A percentile compares a stretch with the other conserved stretches of the same genome.
phyloP scores from a whole-genome alignment of 2,797 vertebrate genomes.

The Ptychobarbus kaznakovi region DNA sequence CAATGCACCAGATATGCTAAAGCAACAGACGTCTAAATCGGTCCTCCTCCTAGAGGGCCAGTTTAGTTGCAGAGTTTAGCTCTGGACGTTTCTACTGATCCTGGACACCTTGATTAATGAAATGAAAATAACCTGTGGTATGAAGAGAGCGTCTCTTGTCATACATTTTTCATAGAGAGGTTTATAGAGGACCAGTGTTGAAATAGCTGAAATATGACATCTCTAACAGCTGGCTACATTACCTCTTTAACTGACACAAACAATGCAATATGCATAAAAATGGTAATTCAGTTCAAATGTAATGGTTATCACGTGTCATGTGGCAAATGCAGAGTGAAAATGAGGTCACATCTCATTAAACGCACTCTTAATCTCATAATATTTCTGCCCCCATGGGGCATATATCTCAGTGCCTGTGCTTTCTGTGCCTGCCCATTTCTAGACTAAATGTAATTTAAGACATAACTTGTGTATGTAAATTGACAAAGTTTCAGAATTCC shows the following conservation, averaged over 20 bases:
- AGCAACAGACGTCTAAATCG: background rate
- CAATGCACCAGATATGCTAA: background rate
- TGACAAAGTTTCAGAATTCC: background rate
- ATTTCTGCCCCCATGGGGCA: slow-evolving; percentile 74
- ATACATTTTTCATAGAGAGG: background rate
- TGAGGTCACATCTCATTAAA: slow-evolving; percentile 60
- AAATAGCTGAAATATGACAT: background rate
- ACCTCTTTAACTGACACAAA: slow-evolving; percentile 33
- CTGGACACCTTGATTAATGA: background rate
- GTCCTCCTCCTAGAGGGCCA: background rate
- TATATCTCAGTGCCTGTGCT: slow-evolving; percentile 70
- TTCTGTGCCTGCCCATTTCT: slow-evolving; percentile 69
- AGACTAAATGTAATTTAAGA: slow-evolving; percentile 60
- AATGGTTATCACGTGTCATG: slow-evolving; percentile 44
- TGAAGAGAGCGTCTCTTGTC: background rate
- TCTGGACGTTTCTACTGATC: background rate
- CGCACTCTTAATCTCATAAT: slow-evolving; percentile 23
- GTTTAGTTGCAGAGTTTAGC: background rate
- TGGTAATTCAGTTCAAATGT: slow-evolving; percentile 22
- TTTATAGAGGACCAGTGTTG: slow-evolving; percentile 8
- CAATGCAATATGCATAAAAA: background rate
- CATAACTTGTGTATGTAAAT: slow-evolving; percentile 37
- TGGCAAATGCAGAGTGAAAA: slow-evolving; percentile 57
- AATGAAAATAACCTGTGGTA: background rate
- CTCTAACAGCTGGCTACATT: slow-evolving; percentile 4